A percentile compares a stretch with the other conserved stretches of the same genome.
These are phyloP conservation scores for Cosmopolites sordidus DNA, from an alignment of 2,888 invertebrate genomes.

Conservation along the genomic window DNA sequence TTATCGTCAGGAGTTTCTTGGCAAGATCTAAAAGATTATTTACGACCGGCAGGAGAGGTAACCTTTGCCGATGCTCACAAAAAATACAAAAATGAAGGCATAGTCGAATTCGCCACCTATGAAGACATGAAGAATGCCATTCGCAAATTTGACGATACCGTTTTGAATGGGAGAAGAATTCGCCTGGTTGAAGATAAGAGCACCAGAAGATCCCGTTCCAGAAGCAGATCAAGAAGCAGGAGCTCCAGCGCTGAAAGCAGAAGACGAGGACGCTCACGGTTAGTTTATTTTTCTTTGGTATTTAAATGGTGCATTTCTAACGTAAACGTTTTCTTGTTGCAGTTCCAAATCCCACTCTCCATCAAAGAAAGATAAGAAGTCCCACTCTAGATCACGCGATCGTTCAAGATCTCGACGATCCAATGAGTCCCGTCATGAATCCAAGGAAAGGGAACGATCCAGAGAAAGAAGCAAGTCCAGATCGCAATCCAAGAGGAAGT, in stretches of 20 bases:
- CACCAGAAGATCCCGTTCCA: slow-evolving; percentile 50
- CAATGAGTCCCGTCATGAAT: slow-evolving; percentile 22
- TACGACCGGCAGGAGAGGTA: slow-evolving; percentile 95
- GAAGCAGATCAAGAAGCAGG: slow-evolving; percentile 40
- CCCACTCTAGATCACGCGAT: slow-evolving; percentile 58
- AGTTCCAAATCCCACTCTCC: slow-evolving; percentile 47
- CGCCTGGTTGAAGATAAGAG: slow-evolving; percentile 82
- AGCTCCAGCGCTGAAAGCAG: slow-evolving; percentile 48
- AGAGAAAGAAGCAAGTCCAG: slow-evolving; percentile 48
- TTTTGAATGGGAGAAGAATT: slow-evolving; percentile 87
- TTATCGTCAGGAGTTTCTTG: slow-evolving; percentile 93
- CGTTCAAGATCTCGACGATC: slow-evolving; percentile 25
- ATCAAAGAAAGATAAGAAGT: slow-evolving; percentile 37
- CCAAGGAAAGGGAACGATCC: slow-evolving; percentile 45
- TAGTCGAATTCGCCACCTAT: slow-evolving; percentile 90
- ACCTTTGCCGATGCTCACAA: slow-evolving; percentile 96
- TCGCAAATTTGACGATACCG: slow-evolving; percentile 90
- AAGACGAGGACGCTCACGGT: slow-evolving; percentile 22
- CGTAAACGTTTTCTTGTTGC: slow-evolving; percentile 3
- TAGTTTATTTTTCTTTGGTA: not conserved
- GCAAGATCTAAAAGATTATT: slow-evolving; percentile 97
- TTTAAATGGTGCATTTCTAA: not conserved
- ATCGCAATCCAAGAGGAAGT: slow-evolving; percentile 32
- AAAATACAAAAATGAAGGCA: slow-evolving; percentile 83
- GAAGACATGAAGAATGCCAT: slow-evolving; percentile 91